Base-by-base conservation (phyloP, 2,888 invertebrate species). In the Drosophila maculinotata region DNA sequence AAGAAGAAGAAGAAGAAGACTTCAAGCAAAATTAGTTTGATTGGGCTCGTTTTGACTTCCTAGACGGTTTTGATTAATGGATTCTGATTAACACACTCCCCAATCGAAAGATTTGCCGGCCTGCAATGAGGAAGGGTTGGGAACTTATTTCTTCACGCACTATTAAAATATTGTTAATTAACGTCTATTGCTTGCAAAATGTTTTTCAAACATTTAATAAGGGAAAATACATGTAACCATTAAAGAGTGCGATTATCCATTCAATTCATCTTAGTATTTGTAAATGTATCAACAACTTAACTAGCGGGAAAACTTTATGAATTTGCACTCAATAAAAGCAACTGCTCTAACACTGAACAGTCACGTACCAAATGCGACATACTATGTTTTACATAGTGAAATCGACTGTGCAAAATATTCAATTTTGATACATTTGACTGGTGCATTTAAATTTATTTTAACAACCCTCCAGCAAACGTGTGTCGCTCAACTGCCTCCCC, bases 381-480 rank as follows among this genome's bases (percentile, higher is more conserved):
- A 64, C 56, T 39, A 56, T 33, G 59, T 44, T 35, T 36, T 35
- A 47, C 45, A 25, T 1, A 25, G 14, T 49, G 25, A 41, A 26
- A 41, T 35, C 54, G 39, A 62, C 44, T 53, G 42, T 57, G 60
- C 58, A 54, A 59, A 77, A 77, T 69, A 75, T 79, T 75, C 67
- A 81, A 78, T 81, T 81, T 78, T 75, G 75, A 72, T 69, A 78
- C 76, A 69, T 72, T 81, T 78, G 59, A 58, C 72, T 68, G 76
- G 76, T 78, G 78, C 53, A 76, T 79, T 78, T 68, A 81, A 78
- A 79, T 79, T 69, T 78, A 81, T 72, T 76, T 69, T 67, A 53
- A 67, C 73, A 73, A 73, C 78, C 79, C 81, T 44, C 59, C 26
- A 56, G 59, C 39, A 35, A 57, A 64, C 69, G 67, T 65, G 76